Conservation (phyloP, 2,888 invertebrate species). For the Syrista parreyssii region DNA sequence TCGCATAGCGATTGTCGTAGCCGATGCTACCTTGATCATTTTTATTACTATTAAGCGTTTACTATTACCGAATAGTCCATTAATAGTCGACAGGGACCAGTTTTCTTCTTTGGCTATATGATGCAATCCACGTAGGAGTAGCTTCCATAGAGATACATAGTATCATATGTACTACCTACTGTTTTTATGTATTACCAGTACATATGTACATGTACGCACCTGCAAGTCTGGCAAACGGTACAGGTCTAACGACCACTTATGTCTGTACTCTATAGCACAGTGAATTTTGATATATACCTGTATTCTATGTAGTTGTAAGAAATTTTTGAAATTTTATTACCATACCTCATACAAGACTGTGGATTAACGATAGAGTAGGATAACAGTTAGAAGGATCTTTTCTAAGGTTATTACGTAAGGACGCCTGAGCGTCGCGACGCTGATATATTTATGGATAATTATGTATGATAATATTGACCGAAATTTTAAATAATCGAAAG, state of each 20-base stretch:
- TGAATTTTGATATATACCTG: neutral
- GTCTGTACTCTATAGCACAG: neutral
- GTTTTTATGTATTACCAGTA: neutral
- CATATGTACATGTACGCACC: neutral
- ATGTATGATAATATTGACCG: slow-evolving; percentile 34
- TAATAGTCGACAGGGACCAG: neutral
- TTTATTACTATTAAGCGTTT: neutral
- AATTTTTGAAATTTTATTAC: neutral
- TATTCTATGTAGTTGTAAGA: neutral
- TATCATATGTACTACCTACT: neutral
- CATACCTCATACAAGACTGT: neutral
- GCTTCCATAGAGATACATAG: neutral
- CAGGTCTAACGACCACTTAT: neutral
- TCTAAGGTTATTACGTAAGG: neutral
- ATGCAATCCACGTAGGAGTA: neutral
- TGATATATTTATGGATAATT: neutral
- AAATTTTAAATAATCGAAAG: slow-evolving; percentile 31
- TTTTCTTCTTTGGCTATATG: neutral
- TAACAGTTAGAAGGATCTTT: neutral
- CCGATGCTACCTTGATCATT: neutral
- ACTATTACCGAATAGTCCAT: neutral
- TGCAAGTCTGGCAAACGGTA: neutral
- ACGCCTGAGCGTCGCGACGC: neutral
- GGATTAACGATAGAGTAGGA: neutral
- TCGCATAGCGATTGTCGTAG: neutral